phyloP scores from a whole-genome alignment of 2,888 invertebrate species.

The Halocaridina rubra region DNA sequence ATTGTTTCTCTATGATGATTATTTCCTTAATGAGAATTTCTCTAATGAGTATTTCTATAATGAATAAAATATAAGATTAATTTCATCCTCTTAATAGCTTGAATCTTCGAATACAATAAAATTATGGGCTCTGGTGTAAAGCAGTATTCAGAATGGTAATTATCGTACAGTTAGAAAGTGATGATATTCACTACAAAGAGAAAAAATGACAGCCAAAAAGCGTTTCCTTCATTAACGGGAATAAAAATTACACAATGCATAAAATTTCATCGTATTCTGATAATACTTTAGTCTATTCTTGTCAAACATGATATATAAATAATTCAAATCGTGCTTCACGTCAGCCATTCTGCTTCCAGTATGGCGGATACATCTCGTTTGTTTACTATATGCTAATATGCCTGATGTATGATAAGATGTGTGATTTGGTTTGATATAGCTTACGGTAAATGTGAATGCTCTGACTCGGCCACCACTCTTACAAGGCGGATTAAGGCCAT shows the following conservation, averaged over 20 bases:
- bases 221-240: not conserved
- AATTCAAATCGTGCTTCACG: no score
- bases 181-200: not conserved
- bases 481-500: no score
- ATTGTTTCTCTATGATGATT: no score
- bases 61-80: not conserved
- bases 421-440: no score
- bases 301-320: no score
- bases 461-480: no score
- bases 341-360: no score
- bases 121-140: not conserved
- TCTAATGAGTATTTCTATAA: not conserved
- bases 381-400: not conserved
- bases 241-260: not conserved
- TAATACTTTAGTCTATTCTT: no score
- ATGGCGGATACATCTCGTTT: conserved; percentile 12
- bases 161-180: conserved; percentile 65
- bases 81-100: no score
- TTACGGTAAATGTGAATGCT: no score
- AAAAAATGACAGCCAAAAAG: not conserved
- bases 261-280: no score
- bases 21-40: not conserved
- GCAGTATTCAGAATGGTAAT: not conserved
- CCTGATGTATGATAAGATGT: not conserved
- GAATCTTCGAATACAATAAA: no score